Evolutionary conservation across 2,113 vertebrate species (phyloP).

Genomic region (Cromileptes altivelis): DNA sequence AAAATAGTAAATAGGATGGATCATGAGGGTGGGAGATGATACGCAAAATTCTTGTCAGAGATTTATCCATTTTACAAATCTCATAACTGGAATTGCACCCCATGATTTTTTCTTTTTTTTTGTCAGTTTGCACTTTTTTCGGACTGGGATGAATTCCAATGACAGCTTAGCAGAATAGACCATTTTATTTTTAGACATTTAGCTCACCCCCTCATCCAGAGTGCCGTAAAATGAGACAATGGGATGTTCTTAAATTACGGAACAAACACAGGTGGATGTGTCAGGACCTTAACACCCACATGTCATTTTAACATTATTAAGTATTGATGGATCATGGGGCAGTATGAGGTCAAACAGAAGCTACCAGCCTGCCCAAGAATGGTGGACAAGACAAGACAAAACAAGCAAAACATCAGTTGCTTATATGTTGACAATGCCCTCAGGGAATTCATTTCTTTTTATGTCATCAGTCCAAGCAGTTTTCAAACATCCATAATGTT

Average conservation of each 20-base stretch:
- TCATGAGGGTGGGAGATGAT: slow-evolving; percentile 38
- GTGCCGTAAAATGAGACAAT: not conserved
- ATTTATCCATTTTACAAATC: slow-evolving; percentile 1
- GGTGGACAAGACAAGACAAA: not conserved
- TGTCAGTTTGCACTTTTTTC: not conserved
- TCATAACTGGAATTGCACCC: not conserved
- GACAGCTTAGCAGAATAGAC: not conserved
- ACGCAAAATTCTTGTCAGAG: slow-evolving; percentile 15
- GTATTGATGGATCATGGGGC: too few species aligned
- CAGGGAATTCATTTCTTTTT: not conserved
- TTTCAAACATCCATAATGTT: not conserved
- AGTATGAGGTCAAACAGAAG: not conserved
- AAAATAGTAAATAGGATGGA: slow-evolving; percentile 51
- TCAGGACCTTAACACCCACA: not conserved
- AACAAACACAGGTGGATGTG: not conserved
- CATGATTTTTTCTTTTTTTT: not conserved
- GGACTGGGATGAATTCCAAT: not conserved
- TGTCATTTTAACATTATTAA: too few species aligned
- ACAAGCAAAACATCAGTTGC: not conserved
- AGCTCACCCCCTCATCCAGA: not conserved
- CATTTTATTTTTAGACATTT: not conserved
- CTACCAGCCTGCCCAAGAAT: not conserved
- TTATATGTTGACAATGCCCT: not conserved
- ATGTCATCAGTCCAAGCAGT: not conserved
- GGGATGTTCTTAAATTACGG: not conserved